Evolutionary conservation across 1,140 invertebrate genomes (phyloP).

Genomic region (Psilanteris sp.): DNA sequence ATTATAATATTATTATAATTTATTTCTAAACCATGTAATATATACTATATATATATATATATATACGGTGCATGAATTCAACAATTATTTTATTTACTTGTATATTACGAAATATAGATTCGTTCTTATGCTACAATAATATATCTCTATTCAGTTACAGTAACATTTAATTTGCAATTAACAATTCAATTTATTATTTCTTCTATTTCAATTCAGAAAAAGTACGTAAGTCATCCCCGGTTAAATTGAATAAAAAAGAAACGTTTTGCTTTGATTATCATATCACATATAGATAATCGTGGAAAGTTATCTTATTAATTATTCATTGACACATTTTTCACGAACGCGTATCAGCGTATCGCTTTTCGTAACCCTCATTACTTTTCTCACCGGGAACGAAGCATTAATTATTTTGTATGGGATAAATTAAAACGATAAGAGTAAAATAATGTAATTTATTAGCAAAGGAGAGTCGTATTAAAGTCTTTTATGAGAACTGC

Average conservation of each 20-base stretch:
- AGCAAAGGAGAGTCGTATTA: slow-evolving; percentile 18
- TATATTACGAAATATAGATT: too few relatives aligned
- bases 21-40: too few relatives aligned
- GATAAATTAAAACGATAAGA: slow-evolving; percentile 55
- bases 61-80: too few relatives aligned
- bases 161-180: too few relatives aligned
- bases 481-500: slow-evolving; percentile 50
- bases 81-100: too few relatives aligned
- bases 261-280: slow-evolving; percentile 23
- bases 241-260: slow-evolving; percentile 9
- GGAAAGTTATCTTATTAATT: slow-evolving; percentile 27
- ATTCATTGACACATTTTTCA: slow-evolving; percentile 43
- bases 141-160: too few relatives aligned
- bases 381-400: slow-evolving; percentile 20
- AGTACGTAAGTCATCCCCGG: slow-evolving; percentile 17
- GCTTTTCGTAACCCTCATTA: slow-evolving; percentile 32
- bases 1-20: too few relatives aligned
- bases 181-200: too few relatives aligned
- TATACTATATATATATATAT: too few relatives aligned
- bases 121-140: too few relatives aligned
- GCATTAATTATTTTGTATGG: slow-evolving; percentile 30
- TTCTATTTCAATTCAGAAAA: too few relatives aligned
- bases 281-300: slow-evolving; percentile 15
- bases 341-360: neutral
- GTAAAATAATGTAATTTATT: slow-evolving; percentile 45